Base-by-base conservation (phyloP, 1,140 invertebrate species). In the Xylocopa sonorina region DNA sequence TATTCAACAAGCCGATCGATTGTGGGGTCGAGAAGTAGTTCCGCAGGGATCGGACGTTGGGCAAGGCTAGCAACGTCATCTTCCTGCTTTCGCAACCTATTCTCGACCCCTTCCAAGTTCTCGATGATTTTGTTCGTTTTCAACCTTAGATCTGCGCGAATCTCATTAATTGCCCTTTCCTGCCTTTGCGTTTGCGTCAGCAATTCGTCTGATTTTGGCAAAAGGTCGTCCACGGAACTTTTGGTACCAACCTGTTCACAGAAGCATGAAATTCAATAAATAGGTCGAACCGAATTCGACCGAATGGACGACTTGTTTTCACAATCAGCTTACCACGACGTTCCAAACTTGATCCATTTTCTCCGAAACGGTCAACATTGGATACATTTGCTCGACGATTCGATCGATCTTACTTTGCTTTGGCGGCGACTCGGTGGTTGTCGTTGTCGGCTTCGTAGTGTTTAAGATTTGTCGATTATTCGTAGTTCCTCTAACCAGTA, bases 261-360 rank as follows among this genome's bases (percentile, higher is more conserved):
- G n/a, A 66, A n/a, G 10, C 10, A 38, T 38, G 38, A 38, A 38
- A 38, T 9, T 38, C 38, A 9, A 38, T 38, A 9, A 38, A 38
- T 38, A 4, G 38, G 38, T 38, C 9, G 38, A 38, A 38, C 3
- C 38, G 9, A 38, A 38, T 38, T 38, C 38, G 38, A 4, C 3
- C 9, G 9, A 38, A 38, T 38, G 9, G 3, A 27, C 21, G 0
- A 7, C 41, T 2, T 18, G 43, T n/a, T 18, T 29, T 18, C 7
- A 18, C 1, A 0, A 5, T 24, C 24, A 29, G 82, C 89, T 91
- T 72, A 92, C 96, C 27, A 97, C 96, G 21, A 97, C 96, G 87
- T 97, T 96, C 96, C 97, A 97, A 7, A 97, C 96, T 92, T 97
- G 96, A 83, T 97, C 96, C 96, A 97, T 97, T 91, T 97, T 97